Base-by-base conservation (phyloP, 1,140 invertebrate genomes). In the Coptotermes formosanus region DNA sequence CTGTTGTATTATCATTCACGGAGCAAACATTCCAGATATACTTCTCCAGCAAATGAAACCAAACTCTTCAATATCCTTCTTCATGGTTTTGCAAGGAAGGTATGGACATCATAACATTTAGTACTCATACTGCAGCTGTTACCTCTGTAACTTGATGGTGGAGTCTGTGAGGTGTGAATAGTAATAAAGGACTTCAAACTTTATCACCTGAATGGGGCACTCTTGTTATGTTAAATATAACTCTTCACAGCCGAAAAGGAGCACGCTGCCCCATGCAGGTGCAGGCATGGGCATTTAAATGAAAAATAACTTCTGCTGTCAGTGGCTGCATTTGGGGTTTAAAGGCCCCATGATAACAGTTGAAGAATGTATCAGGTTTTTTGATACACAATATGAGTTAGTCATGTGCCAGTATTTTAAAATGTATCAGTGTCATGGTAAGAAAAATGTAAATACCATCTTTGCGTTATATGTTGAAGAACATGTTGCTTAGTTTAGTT, bases 41-140 rank as follows among this genome's bases (percentile, higher is more conserved):
- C 89, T 86, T 89, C 90, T 6, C 90, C 89, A 86, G 89, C 93
- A 43, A 91, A 88, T 85, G 90, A 92, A 89, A 89, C 94, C 16
- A 90, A 90, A 87, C 89, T 95, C 43, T 96, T 94, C 89, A 95
- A 96, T 88, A 92, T 93, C 44, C 83, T 96, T 3, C 87, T 97
- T 82, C 93, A 94, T 88, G 93, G 93, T 82, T 95, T 93, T 90
- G 94, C 95, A 19, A 89, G 88, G 75, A 92, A 91, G 85, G 92
- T 89, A 64, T 21, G 44, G 55, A 21, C 52, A 16, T 55, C 19
- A 16, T 48, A 16, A 48, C 45, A 48, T 9, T 48, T 48, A 48
- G 52, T 55, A 16, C 4, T 21, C 14, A 21, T 55, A 21, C 52
- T 55, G 52, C 52, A 55, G 19, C 52, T 12, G 52, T 55, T 9